Base-by-base conservation (phyloP, 1,140 invertebrate genomes). In the Drosophila cardini region DNA sequence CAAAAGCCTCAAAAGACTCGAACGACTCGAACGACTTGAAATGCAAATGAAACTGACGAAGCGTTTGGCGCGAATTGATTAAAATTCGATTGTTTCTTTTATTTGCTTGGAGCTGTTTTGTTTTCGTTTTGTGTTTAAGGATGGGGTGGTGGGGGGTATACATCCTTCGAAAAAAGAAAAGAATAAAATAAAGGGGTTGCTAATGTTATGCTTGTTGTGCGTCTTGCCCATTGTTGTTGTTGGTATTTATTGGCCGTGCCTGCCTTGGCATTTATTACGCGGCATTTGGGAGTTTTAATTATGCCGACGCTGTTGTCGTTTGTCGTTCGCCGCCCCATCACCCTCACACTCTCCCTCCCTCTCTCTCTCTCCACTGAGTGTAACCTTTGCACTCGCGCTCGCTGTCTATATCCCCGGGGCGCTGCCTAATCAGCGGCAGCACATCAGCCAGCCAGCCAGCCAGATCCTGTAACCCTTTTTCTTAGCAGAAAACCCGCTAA, bases 81-180 rank as follows among this genome's bases (percentile, higher is more conserved):
- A 91, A 91, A 91, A 91, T 91, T 91, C 90, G 90, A 91, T 91
- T 91, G 85, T 84, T 91, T 86, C 84, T 91, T 91, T 91, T 91
- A 80, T 81, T 86, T 78, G 21, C 63, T 75, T 75, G 38, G 45
- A 69, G 30, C 46, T 52, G 57, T n/a, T 13, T 15, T 21, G 1
- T 26, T 26, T 26, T 26, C 21, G 2, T 21, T 21, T 21, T 21
- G 2, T 21, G 21, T 21, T 21, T 21, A 3, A 4, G 4, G 2
- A 4, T 26, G 21, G 21, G 2, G 21, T 26, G 21, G 21, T 34
- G 55, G 56, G 10, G 45, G 48, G 53, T 58, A 46, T 4, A 15
- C n/a, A n/a, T 5, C n/a, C 8, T 26, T n/a, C n/a, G 4, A 26
- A 10, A 48, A 76, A 81, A 83, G 34, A 53, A 13, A 26, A 38